Conservation (phyloP, 2,888 invertebrate genomes). For the Agriopis leucophaearia region DNA sequence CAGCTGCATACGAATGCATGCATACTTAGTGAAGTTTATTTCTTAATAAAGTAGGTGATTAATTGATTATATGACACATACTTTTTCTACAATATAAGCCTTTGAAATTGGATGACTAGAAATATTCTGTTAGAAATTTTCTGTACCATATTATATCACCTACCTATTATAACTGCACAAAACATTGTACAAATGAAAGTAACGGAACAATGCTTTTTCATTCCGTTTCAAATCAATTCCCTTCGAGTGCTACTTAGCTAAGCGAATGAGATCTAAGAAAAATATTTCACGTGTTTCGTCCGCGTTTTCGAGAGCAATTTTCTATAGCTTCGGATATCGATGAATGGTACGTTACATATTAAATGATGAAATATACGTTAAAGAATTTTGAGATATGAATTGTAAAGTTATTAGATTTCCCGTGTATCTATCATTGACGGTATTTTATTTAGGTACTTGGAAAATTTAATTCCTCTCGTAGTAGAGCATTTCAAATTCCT, state of each 20-base stretch:
- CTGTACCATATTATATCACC: neutral
- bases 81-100: neutral
- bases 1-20: neutral
- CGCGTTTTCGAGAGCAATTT: neutral
- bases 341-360: neutral
- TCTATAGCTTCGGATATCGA: neutral
- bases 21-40: neutral
- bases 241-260: slow-evolving; percentile 32
- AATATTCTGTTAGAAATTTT: no score
- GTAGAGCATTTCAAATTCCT: neutral
- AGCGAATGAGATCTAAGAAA: slow-evolving; percentile 15
- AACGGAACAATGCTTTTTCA: slow-evolving; percentile 10
- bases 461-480: neutral
- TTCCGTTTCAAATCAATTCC: slow-evolving; percentile 49
- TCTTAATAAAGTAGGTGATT: neutral
- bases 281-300: slow-evolving; percentile 18
- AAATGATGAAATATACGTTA: neutral
- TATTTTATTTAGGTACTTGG: neutral
- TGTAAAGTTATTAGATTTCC: neutral
- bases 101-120: neutral
- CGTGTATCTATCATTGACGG: neutral
- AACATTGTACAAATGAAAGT: neutral
- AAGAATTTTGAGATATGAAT: no score
- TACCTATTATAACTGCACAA: neutral
- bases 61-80: neutral